These are phyloP conservation scores for Acridotheres tristis DNA, from an alignment of 2,797 vertebrate species.

Conservation along the genomic window DNA sequence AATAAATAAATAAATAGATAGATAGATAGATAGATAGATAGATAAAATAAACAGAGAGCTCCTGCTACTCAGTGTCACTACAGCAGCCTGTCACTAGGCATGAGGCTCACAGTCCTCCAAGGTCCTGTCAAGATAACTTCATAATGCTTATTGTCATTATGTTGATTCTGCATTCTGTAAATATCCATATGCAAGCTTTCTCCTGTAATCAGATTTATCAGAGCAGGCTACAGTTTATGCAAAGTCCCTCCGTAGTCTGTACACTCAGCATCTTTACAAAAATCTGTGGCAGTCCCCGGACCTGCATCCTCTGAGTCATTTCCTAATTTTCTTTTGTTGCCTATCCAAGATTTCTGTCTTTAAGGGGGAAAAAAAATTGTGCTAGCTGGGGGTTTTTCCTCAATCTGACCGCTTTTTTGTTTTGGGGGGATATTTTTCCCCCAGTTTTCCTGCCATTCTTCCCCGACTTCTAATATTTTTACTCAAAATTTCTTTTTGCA, in stretches of 20 bases:
- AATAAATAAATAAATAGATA: background rate
- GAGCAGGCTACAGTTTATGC: background rate
- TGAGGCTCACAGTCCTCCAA: background rate
- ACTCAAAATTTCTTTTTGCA: background rate
- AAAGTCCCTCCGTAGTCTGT: background rate
- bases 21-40: background rate
- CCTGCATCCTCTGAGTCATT: background rate
- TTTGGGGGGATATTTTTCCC: background rate
- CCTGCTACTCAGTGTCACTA: background rate
- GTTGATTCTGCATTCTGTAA: background rate
- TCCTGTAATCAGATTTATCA: background rate
- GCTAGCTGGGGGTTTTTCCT: rapidly evolving
- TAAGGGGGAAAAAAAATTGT: background rate
- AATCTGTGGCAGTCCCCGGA: background rate
- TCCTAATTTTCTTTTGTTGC: background rate
- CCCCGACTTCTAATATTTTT: background rate
- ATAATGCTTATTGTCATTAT: background rate
- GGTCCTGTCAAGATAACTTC: background rate
- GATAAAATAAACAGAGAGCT: background rate
- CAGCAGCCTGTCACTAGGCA: background rate
- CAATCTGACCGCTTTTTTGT: background rate
- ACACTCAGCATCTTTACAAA: background rate
- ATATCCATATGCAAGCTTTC: background rate
- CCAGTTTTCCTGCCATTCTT: background rate
- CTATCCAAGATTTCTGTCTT: background rate